A percentile compares a stretch with the other conserved stretches of the same genome.
These are phyloP conservation scores for Mythimna vitellina DNA, from an alignment of 2,888 invertebrate genomes.

Conservation along the genomic window DNA sequence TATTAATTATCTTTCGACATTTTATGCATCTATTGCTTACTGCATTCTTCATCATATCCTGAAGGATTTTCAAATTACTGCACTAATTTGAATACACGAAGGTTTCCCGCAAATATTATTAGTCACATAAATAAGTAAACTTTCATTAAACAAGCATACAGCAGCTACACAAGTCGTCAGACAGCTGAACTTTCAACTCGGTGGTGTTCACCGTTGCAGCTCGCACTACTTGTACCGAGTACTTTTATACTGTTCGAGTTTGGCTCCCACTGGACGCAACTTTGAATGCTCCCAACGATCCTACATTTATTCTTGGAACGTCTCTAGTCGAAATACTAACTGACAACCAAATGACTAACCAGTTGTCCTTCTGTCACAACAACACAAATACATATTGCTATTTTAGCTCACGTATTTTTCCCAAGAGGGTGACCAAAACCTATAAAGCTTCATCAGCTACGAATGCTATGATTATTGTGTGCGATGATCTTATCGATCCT, in stretches of 20 bases:
- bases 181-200: conserved; percentile 20
- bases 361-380: not conserved
- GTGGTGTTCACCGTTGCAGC: not conserved
- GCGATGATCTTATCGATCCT: too few species aligned
- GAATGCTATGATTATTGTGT: too few species aligned
- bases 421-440: too few species aligned
- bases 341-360: not conserved
- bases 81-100: not conserved
- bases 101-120: not conserved
- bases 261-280: conserved; percentile 16
- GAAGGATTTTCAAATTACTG: not conserved
- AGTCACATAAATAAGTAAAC: conserved; percentile 10
- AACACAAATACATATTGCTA: too few species aligned
- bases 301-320: not conserved
- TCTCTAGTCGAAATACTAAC: not conserved
- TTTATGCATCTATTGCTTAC: not conserved
- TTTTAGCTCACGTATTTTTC: too few species aligned
- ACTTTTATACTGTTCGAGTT: conserved; percentile 22
- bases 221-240: conserved; percentile 1
- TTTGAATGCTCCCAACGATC: conserved; percentile 9
- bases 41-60: not conserved
- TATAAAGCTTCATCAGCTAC: too few species aligned
- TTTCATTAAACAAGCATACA: not conserved
- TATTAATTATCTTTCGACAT: too few species aligned
- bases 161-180: not conserved